A percentile compares a stretch with the other conserved stretches of the same genome.
Conservation (phyloP, 1,140 invertebrate genomes). For the Eufriesea mexicana region DNA sequence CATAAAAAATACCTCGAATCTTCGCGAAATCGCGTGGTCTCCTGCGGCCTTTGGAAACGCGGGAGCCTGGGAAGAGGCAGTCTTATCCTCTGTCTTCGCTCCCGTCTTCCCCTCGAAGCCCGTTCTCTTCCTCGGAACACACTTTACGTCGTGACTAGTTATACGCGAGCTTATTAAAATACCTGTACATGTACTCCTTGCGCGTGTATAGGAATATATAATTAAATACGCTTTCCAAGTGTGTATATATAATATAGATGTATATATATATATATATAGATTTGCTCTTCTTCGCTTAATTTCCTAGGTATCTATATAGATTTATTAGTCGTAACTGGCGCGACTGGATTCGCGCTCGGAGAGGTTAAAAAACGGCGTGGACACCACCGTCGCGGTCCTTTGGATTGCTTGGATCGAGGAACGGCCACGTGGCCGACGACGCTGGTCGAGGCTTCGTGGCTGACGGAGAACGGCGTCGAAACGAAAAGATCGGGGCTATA, state of each 20-base stretch:
- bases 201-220: slow-evolving; percentile 73
- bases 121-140: not conserved
- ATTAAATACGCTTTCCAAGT: slow-evolving; percentile 67
- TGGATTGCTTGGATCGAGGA: slow-evolving; percentile 55
- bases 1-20: slow-evolving; percentile 11
- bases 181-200: slow-evolving; percentile 69
- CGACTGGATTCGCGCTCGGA: slow-evolving; percentile 28
- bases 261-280: slow-evolving; percentile 56
- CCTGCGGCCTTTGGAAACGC: too few species aligned
- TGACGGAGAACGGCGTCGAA: too few species aligned
- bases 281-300: slow-evolving; percentile 50
- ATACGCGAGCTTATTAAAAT: slow-evolving; percentile 61
- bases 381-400: slow-evolving; percentile 36
- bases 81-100: too few species aligned
- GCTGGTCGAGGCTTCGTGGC: not conserved
- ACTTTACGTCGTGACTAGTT: not conserved
- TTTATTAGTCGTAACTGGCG: slow-evolving; percentile 28
- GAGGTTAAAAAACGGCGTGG: slow-evolving; percentile 57
- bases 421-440: slow-evolving; percentile 19
- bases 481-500: too few species aligned
- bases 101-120: not conserved
- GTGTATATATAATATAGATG: slow-evolving; percentile 72
- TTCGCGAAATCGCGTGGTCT: too few species aligned
- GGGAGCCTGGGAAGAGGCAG: too few species aligned
- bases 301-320: slow-evolving; percentile 42